These are phyloP conservation scores for Spilogale gracilis DNA, from an alignment of 2,113 vertebrate genomes.

Conservation along the genomic window DNA sequence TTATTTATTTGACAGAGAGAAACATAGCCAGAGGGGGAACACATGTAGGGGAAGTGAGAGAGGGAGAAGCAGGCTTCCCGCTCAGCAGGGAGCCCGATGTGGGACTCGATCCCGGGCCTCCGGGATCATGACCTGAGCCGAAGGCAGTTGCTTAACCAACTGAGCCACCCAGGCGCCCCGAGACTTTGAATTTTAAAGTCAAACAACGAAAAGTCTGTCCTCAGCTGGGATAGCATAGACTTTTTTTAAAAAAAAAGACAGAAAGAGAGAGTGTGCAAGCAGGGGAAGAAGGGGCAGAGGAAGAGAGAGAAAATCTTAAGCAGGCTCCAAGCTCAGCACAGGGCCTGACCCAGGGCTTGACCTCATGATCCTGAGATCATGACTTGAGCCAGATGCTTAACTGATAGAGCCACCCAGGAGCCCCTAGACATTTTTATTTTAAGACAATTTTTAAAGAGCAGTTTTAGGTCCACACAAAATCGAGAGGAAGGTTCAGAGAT, in stretches of 20 bases:
- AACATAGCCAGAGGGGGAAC: too few relatives aligned
- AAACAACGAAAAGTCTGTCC: neutral
- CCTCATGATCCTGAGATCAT: neutral
- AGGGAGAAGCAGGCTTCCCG: too few relatives aligned
- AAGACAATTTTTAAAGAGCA: neutral
- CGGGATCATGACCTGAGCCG: too few relatives aligned
- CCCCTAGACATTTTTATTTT: neutral
- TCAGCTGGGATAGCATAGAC: neutral
- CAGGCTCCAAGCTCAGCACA: neutral
- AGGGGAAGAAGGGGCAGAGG: neutral
- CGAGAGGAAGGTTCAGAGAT: neutral
- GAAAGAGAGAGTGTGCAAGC: neutral
- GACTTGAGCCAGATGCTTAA: neutral
- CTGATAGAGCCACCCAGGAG: neutral
- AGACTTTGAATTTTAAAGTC: neutral
- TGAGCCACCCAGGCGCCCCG: too few relatives aligned
- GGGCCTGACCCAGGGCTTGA: neutral
- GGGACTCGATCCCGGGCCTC: too few relatives aligned
- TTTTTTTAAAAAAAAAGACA: neutral
- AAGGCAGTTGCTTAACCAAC: too few relatives aligned
- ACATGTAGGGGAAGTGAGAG: too few relatives aligned
- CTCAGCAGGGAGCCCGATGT: too few relatives aligned
- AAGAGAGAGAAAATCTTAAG: neutral
- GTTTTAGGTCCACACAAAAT: neutral
- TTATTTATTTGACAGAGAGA: too few relatives aligned